Evolutionary conservation across 2,113 vertebrate species (phyloP), one percentile per base, ranked within the genome.

Genomic region (Halichoerus grypus): DNA sequence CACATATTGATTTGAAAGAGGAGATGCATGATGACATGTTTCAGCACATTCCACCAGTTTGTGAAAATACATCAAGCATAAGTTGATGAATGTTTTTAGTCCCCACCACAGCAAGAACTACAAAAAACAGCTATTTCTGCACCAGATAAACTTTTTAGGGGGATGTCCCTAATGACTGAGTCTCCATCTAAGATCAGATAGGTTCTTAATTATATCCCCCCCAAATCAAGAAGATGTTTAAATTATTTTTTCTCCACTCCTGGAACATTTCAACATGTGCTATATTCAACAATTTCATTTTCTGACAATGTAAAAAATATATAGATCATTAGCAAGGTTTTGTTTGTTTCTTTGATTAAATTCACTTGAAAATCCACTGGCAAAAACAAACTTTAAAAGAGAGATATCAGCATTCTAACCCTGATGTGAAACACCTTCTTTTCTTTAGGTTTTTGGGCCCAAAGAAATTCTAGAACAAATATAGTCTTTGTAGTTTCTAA

Each of bases 11-110:
- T 93, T 95, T 97, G 51, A 81, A 96, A 96, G 63, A 94, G 36
- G 31, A 90, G 22, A 80, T 65, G 71, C 5, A 74, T 36, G 57
- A 92, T 92, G 67, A 59, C 67, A 95, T 72, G 95, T 89, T 92
- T 88, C 76, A 95, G 96, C 88, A 97, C 39, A 97, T 96, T 77
- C 57, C 22, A 71, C 21, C 53, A 82, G 65, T 97, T 91, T 67
- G 42, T 85, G 91, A 96, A 97, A 98, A 82, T 26, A 72, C 69
- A 85, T 15, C 18, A 76, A 72, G 18, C 5, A 82, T 74, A 81
- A 46, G 33, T 14, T 57, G 7, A 65, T 15, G 51, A 42, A 74
- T 21, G 3, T 24, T 36, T 82, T 42, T 19, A 79, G 42, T 55
- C 67, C 86, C 16, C 2, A 51, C 16, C 9, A 83, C 11, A 74